These are phyloP conservation scores for Palloptera scutellata DNA, from an alignment of 2,888 invertebrate genomes.

Conservation along the genomic window DNA sequence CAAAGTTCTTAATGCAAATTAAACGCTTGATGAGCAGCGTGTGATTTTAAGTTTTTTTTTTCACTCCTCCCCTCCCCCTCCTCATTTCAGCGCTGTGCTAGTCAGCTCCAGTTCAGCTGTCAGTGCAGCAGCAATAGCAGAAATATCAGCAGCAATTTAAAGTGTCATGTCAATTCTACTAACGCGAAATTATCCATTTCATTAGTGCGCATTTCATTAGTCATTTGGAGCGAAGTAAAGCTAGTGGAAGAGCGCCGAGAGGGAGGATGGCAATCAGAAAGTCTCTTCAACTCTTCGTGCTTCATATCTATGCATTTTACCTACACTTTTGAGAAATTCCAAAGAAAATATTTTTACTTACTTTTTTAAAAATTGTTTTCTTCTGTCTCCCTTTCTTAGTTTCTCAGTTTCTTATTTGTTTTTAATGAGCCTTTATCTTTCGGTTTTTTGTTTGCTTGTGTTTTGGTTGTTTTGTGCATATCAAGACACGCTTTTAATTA, in stretches of 20 bases:
- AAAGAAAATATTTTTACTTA: too few species aligned
- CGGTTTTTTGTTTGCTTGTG: not conserved
- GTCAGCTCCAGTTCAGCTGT: not conserved
- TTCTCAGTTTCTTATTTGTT: constrained; percentile 11
- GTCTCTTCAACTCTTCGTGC: too few species aligned
- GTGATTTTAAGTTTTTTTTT: constrained; percentile 1
- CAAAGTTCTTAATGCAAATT: constrained; percentile 31
- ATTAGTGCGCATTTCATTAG: constrained; percentile 24
- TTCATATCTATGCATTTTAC: too few species aligned
- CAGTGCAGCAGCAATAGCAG: constrained; percentile 3
- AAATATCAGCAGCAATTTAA: constrained; percentile 28
- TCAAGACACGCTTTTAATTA: constrained; percentile 43
- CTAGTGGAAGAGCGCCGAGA: not conserved
- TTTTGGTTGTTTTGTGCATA: constrained; percentile 4
- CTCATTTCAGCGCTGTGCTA: not conserved
- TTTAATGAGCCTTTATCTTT: not conserved
- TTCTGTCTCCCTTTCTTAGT: constrained; percentile 8
- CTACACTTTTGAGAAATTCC: too few species aligned
- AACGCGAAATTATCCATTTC: constrained; percentile 38
- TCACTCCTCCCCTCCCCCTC: not conserved
- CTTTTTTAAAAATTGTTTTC: too few species aligned
- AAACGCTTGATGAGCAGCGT: constrained; percentile 29
- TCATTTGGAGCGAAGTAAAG: not conserved
- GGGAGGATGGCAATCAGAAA: not conserved
- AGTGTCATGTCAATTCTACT: constrained; percentile 38